A percentile compares a stretch with the other conserved stretches of the same genome.
Evolutionary conservation across 2,797 vertebrate species (phyloP).

Genomic region (Anniella stebbinsi): DNA sequence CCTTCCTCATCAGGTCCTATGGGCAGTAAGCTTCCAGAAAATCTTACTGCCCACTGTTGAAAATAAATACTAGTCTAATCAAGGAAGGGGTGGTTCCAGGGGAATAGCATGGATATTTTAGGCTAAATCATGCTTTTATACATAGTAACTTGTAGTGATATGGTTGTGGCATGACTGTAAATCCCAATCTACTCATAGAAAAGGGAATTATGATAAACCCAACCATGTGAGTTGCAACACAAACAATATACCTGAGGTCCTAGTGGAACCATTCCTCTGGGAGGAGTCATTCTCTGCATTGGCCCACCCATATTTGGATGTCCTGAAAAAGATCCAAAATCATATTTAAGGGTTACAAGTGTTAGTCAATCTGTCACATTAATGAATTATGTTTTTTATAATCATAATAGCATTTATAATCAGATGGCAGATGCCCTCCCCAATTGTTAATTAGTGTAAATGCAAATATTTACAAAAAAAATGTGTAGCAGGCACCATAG

Average conservation of each 20-base stretch:
- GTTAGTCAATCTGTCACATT: background rate
- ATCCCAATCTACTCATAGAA: background rate
- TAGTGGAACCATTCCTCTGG: slow-evolving; percentile 96
- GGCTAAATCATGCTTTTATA: background rate
- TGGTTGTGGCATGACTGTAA: background rate
- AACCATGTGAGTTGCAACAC: background rate
- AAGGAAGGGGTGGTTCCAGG: background rate
- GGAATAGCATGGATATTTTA: background rate
- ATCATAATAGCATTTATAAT: background rate
- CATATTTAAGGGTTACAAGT: background rate
- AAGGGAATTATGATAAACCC: background rate
- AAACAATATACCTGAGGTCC: slow-evolving; percentile 89
- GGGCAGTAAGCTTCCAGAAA: background rate
- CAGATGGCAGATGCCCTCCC: background rate
- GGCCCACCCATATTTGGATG: slow-evolving; percentile 97
- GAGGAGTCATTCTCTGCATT: slow-evolving; percentile 97
- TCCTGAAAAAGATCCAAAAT: slow-evolving; percentile 78
- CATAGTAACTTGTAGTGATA: background rate
- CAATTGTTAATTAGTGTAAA: background rate
- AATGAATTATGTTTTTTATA: slow-evolving; percentile 1
- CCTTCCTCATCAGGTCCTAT: background rate
- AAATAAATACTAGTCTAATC: background rate
- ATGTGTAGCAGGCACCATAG: background rate
- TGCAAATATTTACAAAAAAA: background rate
- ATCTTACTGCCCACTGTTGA: background rate